Percentiles rank a stretch among this genome's conserved stretches.
These are phyloP conservation scores for Siniperca undulata DNA, from an alignment of 2,797 vertebrate species.

Conservation along the genomic window DNA sequence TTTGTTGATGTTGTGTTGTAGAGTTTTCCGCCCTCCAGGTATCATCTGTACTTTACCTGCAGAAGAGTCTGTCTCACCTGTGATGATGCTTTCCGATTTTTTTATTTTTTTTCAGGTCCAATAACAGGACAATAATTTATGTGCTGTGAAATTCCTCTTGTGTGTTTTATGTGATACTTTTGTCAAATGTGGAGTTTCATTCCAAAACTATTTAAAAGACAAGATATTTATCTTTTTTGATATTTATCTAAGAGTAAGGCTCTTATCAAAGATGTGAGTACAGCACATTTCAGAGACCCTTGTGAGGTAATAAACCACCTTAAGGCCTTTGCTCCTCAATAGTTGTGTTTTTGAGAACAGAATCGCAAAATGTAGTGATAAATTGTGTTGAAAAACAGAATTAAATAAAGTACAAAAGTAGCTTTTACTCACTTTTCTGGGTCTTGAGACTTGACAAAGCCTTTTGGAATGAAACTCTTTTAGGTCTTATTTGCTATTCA, in stretches of 20 bases:
- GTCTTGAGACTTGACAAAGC: not conserved
- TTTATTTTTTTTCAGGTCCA: conserved; percentile 17
- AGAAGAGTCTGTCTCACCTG: not conserved
- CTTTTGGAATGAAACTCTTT: conserved; percentile 2
- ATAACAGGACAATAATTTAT: not conserved
- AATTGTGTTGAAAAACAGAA: not conserved
- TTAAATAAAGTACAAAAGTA: not conserved
- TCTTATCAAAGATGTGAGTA: not conserved
- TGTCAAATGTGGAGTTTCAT: conserved; percentile 9
- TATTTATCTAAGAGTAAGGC: too few species aligned
- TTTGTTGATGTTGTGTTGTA: not conserved
- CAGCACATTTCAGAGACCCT: not conserved
- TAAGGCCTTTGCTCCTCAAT: not conserved
- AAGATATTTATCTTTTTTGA: too few species aligned
- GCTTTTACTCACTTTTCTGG: not conserved
- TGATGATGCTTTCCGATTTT: not conserved
- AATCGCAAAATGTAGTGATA: not conserved
- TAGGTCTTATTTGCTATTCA: not conserved
- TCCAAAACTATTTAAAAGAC: not conserved
- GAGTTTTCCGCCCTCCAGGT: conserved; percentile 29
- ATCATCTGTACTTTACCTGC: not conserved
- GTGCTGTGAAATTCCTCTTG: not conserved
- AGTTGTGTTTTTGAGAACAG: not conserved
- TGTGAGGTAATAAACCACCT: not conserved
- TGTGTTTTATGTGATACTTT: not conserved